phyloP scores from a whole-genome alignment of 2,113 vertebrate species.

The Nannobrachium achirus region DNA sequence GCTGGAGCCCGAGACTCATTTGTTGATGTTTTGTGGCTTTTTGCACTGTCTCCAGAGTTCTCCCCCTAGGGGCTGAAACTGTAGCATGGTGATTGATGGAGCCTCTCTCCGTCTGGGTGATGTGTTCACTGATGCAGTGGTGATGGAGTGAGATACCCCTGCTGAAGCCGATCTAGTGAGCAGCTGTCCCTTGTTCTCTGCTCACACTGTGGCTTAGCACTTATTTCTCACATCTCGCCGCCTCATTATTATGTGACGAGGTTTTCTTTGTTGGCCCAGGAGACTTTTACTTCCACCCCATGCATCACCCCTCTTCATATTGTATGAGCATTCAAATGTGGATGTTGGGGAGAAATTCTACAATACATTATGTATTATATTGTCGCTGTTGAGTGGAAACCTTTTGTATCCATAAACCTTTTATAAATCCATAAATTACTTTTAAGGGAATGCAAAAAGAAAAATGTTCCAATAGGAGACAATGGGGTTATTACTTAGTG shows the following conservation, averaged over 20 bases:
- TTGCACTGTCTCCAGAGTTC: constrained; percentile 47
- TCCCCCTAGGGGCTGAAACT: constrained; percentile 46
- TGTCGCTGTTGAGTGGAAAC: too few relatives aligned
- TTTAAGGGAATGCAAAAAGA: too few relatives aligned
- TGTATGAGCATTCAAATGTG: constrained; percentile 17
- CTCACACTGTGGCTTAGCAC: constrained; percentile 39
- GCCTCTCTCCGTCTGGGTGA: constrained; percentile 42
- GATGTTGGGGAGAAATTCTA: constrained; percentile 1
- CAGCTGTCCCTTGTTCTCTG: constrained; percentile 51
- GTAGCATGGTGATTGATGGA: constrained; percentile 60
- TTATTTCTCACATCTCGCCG: constrained; percentile 47
- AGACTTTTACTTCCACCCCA: constrained; percentile 23
- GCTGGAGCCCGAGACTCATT: constrained; percentile 44
- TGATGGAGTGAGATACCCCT: constrained; percentile 64
- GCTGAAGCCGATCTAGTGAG: constrained; percentile 60
- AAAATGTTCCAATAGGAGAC: too few relatives aligned
- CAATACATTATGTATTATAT: too few relatives aligned
- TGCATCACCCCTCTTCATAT: constrained; percentile 13
- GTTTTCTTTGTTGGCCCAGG: constrained; percentile 36
- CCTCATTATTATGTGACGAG: constrained; percentile 52
- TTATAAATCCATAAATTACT: too few relatives aligned
- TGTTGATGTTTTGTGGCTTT: constrained; percentile 61
- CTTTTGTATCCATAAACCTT: too few relatives aligned
- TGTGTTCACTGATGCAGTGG: constrained; percentile 62
- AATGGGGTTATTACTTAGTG: too few relatives aligned